Evolutionary conservation across 2,797 vertebrate genomes (phyloP), one percentile per base, ranked within the genome.

Genomic region (Dromococcyx pavoninus): DNA sequence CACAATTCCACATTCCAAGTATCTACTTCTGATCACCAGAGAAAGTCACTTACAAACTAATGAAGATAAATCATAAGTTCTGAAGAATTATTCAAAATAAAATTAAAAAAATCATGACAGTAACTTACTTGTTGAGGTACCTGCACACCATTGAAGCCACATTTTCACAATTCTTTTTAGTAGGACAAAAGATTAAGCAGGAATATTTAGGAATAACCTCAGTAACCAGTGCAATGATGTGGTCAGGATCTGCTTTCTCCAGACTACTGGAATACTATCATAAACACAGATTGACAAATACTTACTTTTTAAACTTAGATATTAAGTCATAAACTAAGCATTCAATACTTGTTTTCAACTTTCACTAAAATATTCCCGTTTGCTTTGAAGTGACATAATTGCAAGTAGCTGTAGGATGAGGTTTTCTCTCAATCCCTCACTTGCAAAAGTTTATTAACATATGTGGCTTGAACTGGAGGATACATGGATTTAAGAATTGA

Each of bases 81-180:
- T 30, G 37, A 76, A 15, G 44, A 78, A 69, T 56, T 32, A 69
- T 18, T 58, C n/a, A 14, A 48, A 5, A 5, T 3, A 19, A 6
- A 57, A 27, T 11, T 44, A 3, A 50, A 62, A 62, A 62, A 58
- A 25, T 5, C 5, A 66, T 1, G 2, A 37, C 32, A 69, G 19
- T 76, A 76, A 95, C 98, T 93, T 98, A 99, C 99, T 98, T 98
- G 73, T 97, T 98, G 82, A 99, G 98, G 89, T 98, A 99, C 91
- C 98, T 99, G 98, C 99, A 99, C 96, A 99, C 98, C 99, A 99
- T 99, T 48, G 91, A 97, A 21, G 98, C 99, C 46, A 99, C 98
- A 14, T 99, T 99, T 98, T 99, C 99, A 96, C 99, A 99, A 95
- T 99, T 99, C 97, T 99, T 99, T 98, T 99, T 99, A 77, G 99